phyloP scores from a whole-genome alignment of 2,797 vertebrate genomes.

The Manis javanica region DNA sequence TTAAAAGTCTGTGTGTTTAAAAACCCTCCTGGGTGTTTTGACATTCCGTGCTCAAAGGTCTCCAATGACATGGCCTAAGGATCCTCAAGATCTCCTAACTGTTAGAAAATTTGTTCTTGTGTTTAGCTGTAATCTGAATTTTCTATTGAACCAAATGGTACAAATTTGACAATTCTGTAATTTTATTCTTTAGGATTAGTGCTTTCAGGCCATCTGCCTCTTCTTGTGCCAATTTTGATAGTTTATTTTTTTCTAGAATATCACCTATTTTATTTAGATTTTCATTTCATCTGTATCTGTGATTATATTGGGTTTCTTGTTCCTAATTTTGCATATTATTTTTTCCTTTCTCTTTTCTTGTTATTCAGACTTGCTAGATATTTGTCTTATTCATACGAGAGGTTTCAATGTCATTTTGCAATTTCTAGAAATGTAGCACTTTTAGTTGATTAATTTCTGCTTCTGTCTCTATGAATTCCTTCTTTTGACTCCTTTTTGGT shows the following conservation, averaged over 20 bases:
- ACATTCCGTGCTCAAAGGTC: background rate
- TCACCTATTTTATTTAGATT: background rate
- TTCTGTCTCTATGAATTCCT: background rate
- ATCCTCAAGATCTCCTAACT: background rate
- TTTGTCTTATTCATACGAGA: background rate
- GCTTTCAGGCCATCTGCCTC: background rate
- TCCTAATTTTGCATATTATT: background rate
- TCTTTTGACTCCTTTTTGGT: background rate
- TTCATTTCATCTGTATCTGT: background rate
- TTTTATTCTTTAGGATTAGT: conserved; percentile 1
- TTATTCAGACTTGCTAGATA: background rate
- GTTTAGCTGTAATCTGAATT: background rate
- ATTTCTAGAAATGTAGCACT: background rate
- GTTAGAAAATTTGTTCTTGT: background rate
- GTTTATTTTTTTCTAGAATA: background rate
- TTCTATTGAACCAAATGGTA: background rate
- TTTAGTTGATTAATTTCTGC: background rate
- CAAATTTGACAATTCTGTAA: background rate
- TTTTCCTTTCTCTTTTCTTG: background rate
- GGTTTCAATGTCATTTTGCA: background rate
- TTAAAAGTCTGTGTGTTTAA: background rate
- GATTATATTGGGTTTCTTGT: background rate
- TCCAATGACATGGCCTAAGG: background rate
- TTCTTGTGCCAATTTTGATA: background rate
- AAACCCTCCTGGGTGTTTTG: background rate